Base-by-base conservation (phyloP, 2,113 vertebrate species). In the Proteles cristata region DNA sequence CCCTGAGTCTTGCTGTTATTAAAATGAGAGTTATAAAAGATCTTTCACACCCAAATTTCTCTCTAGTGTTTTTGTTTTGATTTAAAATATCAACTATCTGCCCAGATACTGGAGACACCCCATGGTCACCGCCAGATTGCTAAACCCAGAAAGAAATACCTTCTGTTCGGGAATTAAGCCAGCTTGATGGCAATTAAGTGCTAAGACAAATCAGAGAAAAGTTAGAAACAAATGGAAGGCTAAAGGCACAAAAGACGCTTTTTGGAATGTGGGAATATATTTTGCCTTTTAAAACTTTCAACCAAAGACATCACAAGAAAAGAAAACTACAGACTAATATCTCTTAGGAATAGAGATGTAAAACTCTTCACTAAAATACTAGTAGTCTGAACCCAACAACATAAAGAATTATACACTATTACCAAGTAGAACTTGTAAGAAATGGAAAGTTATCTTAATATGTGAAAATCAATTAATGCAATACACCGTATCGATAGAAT, bases 1-100 rank as follows among this genome's bases (percentile, higher is more conserved):
- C 15, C 25, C 21, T 45, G 19, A 93, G 45, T 88, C 79, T 93
- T 85, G 11, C 55, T 74, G 21, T 74, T 55, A 94, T 81, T 91
- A 81, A 73, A 23, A 23, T 65, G n/a, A 94, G 35, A 95, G 63
- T 96, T 85, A 53, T 74, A 90, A 84, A 96, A 92, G 21, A 88
- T 39, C 17, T 95, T 63, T 94, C 11, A 85, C 31, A 85, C 2
- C 2, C 48, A 68, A 48, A 28, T 81, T 84, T 94, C 45, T 74
- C 65, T 82, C 66, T 77, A 26, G n/a, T 76, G 45, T 48, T 83
- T 96, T 94, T 86, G 26, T 74, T 92, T 90, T 88, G 4, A 82
- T 91, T 77, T 74, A 69, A 77, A 84, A 81, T 92, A 93, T 7
- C 45, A 50, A 88, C 53, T 21, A 88, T 81, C 28, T 88, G 15